Conservation (phyloP, 2,113 vertebrate genomes). For the Callithrix jacchus region DNA sequence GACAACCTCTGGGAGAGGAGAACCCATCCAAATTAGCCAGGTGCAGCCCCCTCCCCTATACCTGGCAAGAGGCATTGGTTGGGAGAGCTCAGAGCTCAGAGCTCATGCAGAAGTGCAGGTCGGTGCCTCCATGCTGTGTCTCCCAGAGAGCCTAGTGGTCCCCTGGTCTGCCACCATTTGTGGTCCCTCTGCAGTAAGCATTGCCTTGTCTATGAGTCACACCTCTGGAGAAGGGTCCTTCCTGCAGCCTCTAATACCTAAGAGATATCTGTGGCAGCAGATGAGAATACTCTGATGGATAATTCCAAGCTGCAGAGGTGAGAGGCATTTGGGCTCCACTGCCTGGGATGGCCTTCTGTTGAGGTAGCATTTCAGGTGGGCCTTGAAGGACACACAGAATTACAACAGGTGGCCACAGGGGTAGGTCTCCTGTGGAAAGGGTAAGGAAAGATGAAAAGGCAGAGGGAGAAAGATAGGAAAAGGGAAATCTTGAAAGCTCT, state of each 20-base stretch:
- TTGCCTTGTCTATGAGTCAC: background rate
- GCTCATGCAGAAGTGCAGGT: background rate
- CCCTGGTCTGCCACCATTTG: background rate
- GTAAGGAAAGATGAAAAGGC: background rate
- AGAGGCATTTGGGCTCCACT: background rate
- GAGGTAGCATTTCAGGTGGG: background rate
- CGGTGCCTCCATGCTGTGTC: background rate
- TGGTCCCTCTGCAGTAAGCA: background rate
- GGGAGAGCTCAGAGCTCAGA: background rate
- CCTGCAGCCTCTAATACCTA: background rate
- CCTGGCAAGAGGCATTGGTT: background rate
- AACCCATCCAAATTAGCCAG: conserved; percentile 14
- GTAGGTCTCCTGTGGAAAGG: background rate
- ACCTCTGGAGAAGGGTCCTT: background rate
- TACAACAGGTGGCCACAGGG: background rate
- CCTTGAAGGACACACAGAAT: background rate
- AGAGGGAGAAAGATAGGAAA: background rate
- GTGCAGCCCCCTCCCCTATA: background rate
- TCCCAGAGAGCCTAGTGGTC: background rate
- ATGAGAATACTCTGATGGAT: background rate
- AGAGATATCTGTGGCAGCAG: background rate
- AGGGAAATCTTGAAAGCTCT: background rate
- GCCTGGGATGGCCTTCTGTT: background rate
- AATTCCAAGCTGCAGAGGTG: background rate
- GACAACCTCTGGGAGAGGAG: background rate